Base-by-base conservation (phyloP, 92 coral and sea anemone genomes). In the Siderastrea radians region DNA sequence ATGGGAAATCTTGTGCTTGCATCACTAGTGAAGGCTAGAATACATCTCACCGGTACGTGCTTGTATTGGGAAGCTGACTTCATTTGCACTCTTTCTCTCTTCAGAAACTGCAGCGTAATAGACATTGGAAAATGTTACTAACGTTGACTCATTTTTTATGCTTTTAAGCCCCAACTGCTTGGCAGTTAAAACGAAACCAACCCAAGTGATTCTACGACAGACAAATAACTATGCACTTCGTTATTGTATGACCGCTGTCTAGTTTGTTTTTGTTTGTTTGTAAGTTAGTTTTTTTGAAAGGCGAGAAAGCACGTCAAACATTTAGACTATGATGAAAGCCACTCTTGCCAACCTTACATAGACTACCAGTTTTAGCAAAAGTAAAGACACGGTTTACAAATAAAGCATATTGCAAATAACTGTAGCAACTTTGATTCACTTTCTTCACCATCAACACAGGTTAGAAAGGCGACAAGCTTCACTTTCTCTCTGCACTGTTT, bases 31-130 rank as follows among this genome's bases (percentile, higher is more conserved):
- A 46, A 15, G 10, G 47, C 13, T 7, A 38, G 6, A 49, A 7
- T 6, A 48, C 13, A 43, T 55, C 93, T 86, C 51, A 92, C 97
- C 87, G 90, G 95, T 3, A 86, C 87, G 26, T 86, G 72, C 79
- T 94, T 92, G 74, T 95, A 95, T 8, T 93, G 91, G 38, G 94
- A 53, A 16, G 98, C 98, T 19, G 96, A 94, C 48, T 86, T 85
- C 82, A 80, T 71, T 79, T 78, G 93, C 16, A 84, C 46, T 71
- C 98, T 89, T 48, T 95, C 96, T 7, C 87, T 83, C 54, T 91
- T 89, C 87, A 95, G 79, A 86, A 95, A 95, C 96, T 95, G 93
- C 72, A 58, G 48, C 6, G 59, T 44, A 53, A 53, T 1, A 51
- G 45, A 50, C 19, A 14, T 17, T 5, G 13, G 44, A 54, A 1